A percentile compares a stretch with the other conserved stretches of the same genome.
These are phyloP conservation scores for Toxonevra muliebris DNA, from an alignment of 2,888 invertebrate species.

Conservation along the genomic window DNA sequence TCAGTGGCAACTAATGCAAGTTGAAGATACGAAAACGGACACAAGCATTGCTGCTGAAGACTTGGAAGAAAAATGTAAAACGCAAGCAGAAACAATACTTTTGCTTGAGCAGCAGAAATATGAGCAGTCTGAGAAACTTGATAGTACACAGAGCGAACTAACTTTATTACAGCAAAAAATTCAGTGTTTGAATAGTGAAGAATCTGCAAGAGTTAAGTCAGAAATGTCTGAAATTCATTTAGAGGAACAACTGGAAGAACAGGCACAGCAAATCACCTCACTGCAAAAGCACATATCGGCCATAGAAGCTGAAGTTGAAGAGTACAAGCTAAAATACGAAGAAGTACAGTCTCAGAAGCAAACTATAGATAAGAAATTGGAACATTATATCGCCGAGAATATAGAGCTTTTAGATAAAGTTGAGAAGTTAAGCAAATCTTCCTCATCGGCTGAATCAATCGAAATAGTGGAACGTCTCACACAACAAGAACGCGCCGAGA, in stretches of 20 bases:
- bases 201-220: slow-evolving; percentile 75
- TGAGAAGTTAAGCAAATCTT: slow-evolving; percentile 75
- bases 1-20: slow-evolving; percentile 76
- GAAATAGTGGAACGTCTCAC: slow-evolving; percentile 78
- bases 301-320: slow-evolving; percentile 68
- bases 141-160: slow-evolving; percentile 69
- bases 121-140: slow-evolving; percentile 71
- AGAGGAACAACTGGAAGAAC: slow-evolving; percentile 77
- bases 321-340: slow-evolving; percentile 54
- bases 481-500: slow-evolving; percentile 75
- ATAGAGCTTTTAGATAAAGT: slow-evolving; percentile 77
- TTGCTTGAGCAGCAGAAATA: slow-evolving; percentile 70
- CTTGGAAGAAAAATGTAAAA: slow-evolving; percentile 48
- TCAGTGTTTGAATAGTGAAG: slow-evolving; percentile 68
- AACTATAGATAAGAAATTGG: slow-evolving; percentile 71
- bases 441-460: slow-evolving; percentile 79
- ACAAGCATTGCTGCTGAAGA: slow-evolving; percentile 3
- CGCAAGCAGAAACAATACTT: slow-evolving; percentile 53
- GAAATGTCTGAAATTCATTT: slow-evolving; percentile 82
- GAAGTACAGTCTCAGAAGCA: slow-evolving; percentile 70
- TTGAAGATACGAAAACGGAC: slow-evolving; percentile 32
- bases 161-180: slow-evolving; percentile 59
- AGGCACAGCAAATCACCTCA: slow-evolving; percentile 57
- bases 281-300: slow-evolving; percentile 67
- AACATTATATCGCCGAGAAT: slow-evolving; percentile 76